Evolutionary conservation across 2,888 invertebrate genomes (phyloP).

Genomic region (Leucoptera coffeella): DNA sequence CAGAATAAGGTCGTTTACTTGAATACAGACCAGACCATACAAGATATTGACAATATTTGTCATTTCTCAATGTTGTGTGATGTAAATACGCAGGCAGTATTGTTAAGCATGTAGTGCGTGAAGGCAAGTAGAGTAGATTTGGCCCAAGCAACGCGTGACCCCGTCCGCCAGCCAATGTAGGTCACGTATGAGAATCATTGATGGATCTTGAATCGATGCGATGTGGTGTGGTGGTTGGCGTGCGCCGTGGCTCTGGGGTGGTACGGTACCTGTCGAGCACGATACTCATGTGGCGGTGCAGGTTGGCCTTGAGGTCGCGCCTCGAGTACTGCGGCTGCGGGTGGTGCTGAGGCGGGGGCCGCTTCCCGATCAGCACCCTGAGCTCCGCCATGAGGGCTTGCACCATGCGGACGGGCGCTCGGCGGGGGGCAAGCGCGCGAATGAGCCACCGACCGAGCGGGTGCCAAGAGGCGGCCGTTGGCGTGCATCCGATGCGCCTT

Average conservation of each 20-base stretch:
- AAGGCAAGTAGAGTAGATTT: no score
- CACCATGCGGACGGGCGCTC: constrained; percentile 50
- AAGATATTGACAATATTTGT: no score
- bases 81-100: not conserved
- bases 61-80: no score
- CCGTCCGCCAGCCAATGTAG: no score
- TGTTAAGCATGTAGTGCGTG: no score
- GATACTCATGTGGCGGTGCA: constrained; percentile 49
- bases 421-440: constrained; percentile 30
- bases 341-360: constrained; percentile 24
- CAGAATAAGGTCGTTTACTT: no score
- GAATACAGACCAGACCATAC: no score
- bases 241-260: no score
- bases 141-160: no score
- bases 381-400: constrained; percentile 47
- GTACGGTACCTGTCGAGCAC: constrained; percentile 47
- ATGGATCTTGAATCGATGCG: no score
- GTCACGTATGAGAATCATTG: no score
- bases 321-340: constrained; percentile 34
- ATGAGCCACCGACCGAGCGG: constrained; percentile 18
- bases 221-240: no score
- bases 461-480: constrained; percentile 40
- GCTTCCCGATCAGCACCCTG: constrained; percentile 47
- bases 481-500: constrained; percentile 43
- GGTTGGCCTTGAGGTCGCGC: constrained; percentile 42